Conservation (phyloP, 1,140 invertebrate genomes). For the Drosophila santomea region DNA sequence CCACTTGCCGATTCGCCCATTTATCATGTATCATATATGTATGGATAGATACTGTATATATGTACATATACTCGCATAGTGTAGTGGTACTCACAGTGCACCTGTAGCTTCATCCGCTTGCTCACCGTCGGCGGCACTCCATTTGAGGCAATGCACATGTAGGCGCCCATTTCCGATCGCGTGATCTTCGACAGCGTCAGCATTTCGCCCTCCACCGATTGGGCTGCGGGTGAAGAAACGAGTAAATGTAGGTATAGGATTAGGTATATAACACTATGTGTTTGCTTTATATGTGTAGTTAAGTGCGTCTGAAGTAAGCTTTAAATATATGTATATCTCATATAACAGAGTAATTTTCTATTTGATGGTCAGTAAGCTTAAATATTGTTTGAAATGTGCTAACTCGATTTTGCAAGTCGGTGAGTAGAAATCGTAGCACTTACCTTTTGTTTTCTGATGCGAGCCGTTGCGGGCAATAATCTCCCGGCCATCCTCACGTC, state of each 20-base stretch:
- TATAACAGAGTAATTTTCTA: too few species aligned
- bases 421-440: slow-evolving; percentile 2
- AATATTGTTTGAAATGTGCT: too few species aligned
- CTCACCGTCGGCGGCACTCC: slow-evolving; percentile 92
- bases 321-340: too few species aligned
- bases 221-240: slow-evolving; percentile 85
- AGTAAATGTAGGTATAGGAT: too few species aligned
- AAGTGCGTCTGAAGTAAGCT: too few species aligned
- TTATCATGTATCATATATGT: slow-evolving; percentile 38
- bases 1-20: slow-evolving; percentile 8
- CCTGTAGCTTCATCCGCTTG: slow-evolving; percentile 92
- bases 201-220: slow-evolving; percentile 90
- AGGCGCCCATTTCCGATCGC: slow-evolving; percentile 93
- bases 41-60: not conserved
- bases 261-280: not conserved
- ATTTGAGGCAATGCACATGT: slow-evolving; percentile 92
- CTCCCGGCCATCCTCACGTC: slow-evolving; percentile 93
- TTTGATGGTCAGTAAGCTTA: too few species aligned
- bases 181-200: slow-evolving; percentile 92
- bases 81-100: slow-evolving; percentile 91
- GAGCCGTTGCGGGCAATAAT: slow-evolving; percentile 90
- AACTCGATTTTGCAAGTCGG: too few species aligned
- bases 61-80: too few species aligned
- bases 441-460: slow-evolving; percentile 90
- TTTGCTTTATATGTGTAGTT: too few species aligned